Evolutionary conservation across 2,113 vertebrate genomes (phyloP).

Genomic region (Salvelinus alpinus): DNA sequence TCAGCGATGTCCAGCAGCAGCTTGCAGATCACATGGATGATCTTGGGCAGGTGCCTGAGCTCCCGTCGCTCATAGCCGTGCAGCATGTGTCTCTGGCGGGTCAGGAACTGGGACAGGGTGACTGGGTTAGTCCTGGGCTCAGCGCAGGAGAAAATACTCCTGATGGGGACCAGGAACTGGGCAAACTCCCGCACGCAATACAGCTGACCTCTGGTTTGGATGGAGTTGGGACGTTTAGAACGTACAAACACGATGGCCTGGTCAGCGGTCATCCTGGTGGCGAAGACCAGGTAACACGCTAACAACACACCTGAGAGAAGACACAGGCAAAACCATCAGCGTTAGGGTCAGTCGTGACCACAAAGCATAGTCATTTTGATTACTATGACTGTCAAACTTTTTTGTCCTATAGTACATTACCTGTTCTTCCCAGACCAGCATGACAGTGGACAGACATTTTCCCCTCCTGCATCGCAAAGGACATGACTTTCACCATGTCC

Average conservation of each 20-base stretch:
- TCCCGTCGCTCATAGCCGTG: conserved; percentile 89
- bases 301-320: conserved; percentile 83
- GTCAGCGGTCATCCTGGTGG: conserved; percentile 89
- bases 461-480: conserved; percentile 90
- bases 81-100: conserved; percentile 88
- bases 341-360: neutral
- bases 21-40: conserved; percentile 84
- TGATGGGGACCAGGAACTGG: conserved; percentile 86
- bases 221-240: conserved; percentile 88
- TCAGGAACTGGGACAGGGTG: conserved; percentile 87
- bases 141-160: conserved; percentile 85
- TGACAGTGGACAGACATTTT: conserved; percentile 92
- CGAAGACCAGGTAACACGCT: conserved; percentile 91
- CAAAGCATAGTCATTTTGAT: neutral
- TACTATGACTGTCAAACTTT: neutral
- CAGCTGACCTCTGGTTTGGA: conserved; percentile 91
- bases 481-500: conserved; percentile 93
- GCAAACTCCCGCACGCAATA: conserved; percentile 87
- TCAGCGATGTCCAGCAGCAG: conserved; percentile 86
- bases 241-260: conserved; percentile 91
- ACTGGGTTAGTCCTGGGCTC: conserved; percentile 79
- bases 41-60: conserved; percentile 87
- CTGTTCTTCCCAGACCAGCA: conserved; percentile 92
- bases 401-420: conserved; percentile 60
- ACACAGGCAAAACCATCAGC: neutral